These are phyloP conservation scores for Lipotes vexillifer DNA, from an alignment of 2,113 vertebrate genomes.

Conservation along the genomic window DNA sequence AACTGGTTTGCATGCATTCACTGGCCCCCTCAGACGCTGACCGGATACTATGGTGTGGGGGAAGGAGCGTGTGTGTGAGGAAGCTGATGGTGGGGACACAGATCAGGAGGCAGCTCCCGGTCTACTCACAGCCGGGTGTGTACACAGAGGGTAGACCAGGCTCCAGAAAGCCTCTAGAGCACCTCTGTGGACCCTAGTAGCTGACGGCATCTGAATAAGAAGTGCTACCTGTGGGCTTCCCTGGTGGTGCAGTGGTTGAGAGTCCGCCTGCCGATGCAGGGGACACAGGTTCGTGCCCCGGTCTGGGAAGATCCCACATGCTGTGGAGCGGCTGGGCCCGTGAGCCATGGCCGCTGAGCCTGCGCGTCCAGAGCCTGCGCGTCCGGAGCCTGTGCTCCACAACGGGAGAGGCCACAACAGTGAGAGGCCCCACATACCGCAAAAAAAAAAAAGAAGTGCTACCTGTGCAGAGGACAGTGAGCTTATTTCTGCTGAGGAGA, in stretches of 20 bases:
- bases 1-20: not conserved
- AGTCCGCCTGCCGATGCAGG: too few species aligned
- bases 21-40: not conserved
- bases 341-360: too few species aligned
- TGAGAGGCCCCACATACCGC: too few species aligned
- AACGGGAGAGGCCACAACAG: too few species aligned
- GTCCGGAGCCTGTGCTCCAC: too few species aligned
- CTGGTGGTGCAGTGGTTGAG: too few species aligned
- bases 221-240: not conserved
- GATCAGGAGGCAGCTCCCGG: not conserved
- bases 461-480: not conserved
- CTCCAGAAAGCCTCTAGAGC: not conserved
- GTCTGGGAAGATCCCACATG: too few species aligned
- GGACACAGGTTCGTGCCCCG: too few species aligned
- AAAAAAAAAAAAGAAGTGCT: not conserved
- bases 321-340: too few species aligned
- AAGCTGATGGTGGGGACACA: not conserved
- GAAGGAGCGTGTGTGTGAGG: not conserved
- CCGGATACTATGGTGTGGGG: not conserved
- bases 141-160: not conserved
- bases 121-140: not conserved
- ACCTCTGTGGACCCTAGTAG: not conserved
- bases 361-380: too few species aligned
- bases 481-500: not conserved
- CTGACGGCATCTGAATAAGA: not conserved